phyloP scores from a whole-genome alignment of 2,797 vertebrate species.

The Spea hammondii region DNA sequence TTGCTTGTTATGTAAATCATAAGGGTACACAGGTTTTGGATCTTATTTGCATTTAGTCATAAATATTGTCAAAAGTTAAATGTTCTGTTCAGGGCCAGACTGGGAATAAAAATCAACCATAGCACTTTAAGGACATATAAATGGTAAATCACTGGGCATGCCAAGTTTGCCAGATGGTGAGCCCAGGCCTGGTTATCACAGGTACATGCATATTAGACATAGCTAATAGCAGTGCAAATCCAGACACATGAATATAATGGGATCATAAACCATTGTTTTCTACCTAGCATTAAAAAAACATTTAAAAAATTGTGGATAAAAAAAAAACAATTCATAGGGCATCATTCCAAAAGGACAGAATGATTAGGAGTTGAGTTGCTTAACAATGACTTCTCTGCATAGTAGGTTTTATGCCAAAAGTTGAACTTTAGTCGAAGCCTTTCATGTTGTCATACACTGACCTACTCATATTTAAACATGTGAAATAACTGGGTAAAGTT shows the following conservation, averaged over 20 bases:
- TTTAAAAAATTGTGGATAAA: neutral
- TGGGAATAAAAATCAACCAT: too few relatives aligned
- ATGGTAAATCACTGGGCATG: neutral
- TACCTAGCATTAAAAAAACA: neutral
- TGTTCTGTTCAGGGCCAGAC: too few relatives aligned
- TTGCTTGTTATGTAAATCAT: too few relatives aligned
- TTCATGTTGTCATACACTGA: constrained; percentile 32
- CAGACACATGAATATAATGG: neutral
- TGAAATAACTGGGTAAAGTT: constrained; percentile 42
- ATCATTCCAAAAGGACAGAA: constrained; percentile 17
- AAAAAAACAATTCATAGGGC: neutral
- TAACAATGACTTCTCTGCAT: constrained; percentile 20
- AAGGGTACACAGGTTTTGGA: too few relatives aligned
- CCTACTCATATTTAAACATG: constrained; percentile 40
- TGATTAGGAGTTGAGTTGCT: constrained; percentile 15
- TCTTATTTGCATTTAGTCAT: too few relatives aligned
- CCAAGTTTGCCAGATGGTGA: too few relatives aligned
- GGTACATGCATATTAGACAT: neutral
- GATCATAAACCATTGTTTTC: too few relatives aligned
- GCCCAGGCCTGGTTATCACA: neutral
- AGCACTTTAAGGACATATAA: too few relatives aligned
- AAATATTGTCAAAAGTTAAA: too few relatives aligned
- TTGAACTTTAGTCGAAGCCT: constrained; percentile 39
- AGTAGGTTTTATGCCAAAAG: constrained; percentile 36
- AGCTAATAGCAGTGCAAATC: neutral